Base-by-base conservation (phyloP, 2,888 invertebrate genomes). In the Theristus sp. region DNA sequence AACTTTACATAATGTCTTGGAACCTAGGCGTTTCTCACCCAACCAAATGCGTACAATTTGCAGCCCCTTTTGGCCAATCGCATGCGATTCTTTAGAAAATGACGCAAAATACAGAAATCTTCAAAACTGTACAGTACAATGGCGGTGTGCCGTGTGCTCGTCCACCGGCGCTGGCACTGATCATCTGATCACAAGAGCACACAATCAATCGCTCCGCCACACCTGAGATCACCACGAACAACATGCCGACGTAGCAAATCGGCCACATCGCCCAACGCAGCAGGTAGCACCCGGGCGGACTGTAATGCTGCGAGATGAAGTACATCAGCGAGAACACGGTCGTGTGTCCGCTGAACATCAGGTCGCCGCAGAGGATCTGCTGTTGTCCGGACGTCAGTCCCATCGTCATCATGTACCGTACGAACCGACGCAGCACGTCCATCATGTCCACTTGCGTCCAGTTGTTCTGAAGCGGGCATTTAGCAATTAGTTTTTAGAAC, bases 161-260 rank as follows among this genome's bases (percentile, higher is more conserved):
- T n/a, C n/a, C n/a, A n/a, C n/a, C n/a, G n/a, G n/a, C n/a, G n/a
- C n/a, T n/a, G n/a, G n/a, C n/a, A n/a, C n/a, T n/a, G n/a, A n/a
- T n/a, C n/a, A n/a, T n/a, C n/a, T n/a, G n/a, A n/a, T n/a, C n/a
- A n/a, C n/a, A n/a, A n/a, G n/a, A n/a, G n/a, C n/a, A n/a, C n/a
- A n/a, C n/a, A n/a, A n/a, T n/a, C n/a, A n/a, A n/a, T 70, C 71
- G 71, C 60, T 73, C 71, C 24, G 71, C 72, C 58, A 72, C 71
- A 17, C 72, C 70, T 2, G 70, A 69, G 24, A 72, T 69, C 25
- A 72, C 70, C 22, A 71, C 65, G 2, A 70, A 69, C 6, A 64
- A 67, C 54, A 72, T 71, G 24, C 72, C 72, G n/a, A 67, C 62
- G 62, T 69, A 71, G 2, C 71, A 71, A 25, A 72, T 66, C 24